Evolutionary conservation across 2,797 vertebrate species (phyloP).

Genomic region (Danionella dracula): DNA sequence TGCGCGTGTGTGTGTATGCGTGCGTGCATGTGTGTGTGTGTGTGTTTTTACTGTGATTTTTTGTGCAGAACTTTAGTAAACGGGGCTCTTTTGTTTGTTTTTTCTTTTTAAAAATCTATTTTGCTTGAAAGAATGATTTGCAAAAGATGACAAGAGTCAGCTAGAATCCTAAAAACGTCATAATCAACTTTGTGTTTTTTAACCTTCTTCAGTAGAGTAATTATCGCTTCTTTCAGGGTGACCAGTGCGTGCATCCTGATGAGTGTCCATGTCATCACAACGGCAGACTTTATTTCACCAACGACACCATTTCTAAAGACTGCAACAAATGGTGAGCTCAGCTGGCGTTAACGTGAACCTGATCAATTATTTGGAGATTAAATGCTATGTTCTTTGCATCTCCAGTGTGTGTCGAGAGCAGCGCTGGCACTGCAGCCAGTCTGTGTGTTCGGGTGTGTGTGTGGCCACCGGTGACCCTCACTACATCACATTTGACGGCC

Average conservation of each 20-base stretch:
- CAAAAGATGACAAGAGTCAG: too few relatives aligned
- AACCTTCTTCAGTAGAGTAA: too few relatives aligned
- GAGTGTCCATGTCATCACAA: slow-evolving; percentile 86
- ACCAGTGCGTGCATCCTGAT: slow-evolving; percentile 72
- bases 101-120: too few relatives aligned
- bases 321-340: slow-evolving; percentile 83
- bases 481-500: slow-evolving; percentile 86
- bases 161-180: too few relatives aligned
- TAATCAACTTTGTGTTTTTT: too few relatives aligned
- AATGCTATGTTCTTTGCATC: background rate
- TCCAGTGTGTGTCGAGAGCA: slow-evolving; percentile 73
- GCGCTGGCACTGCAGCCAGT: slow-evolving; percentile 75
- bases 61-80: too few relatives aligned
- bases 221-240: slow-evolving; percentile 67
- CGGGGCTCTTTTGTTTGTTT: too few relatives aligned
- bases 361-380: too few relatives aligned
- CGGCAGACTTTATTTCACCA: slow-evolving; percentile 73
- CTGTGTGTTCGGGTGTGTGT: slow-evolving; percentile 74
- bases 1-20: too few relatives aligned
- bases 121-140: too few relatives aligned
- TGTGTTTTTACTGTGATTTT: too few relatives aligned
- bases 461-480: slow-evolving; percentile 84
- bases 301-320: slow-evolving; percentile 81
- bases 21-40: too few relatives aligned
- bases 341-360: background rate